Evolutionary conservation across 2,888 invertebrate species (phyloP), one percentile per base, ranked within the genome.

Genomic region (Meghimatium bilineatum): DNA sequence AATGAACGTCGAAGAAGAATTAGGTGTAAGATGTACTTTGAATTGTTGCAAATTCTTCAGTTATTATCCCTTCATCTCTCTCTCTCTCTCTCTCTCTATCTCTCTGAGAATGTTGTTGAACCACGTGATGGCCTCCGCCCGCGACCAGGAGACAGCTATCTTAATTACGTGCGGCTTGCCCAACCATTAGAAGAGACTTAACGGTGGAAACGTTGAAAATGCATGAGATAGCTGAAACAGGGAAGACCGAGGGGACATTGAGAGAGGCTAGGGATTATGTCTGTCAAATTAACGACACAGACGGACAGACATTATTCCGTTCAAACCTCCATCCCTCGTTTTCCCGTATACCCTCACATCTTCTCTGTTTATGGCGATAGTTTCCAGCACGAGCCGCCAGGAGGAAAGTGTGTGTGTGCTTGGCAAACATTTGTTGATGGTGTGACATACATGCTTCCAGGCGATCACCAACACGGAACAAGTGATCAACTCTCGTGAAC

Each of bases 101-200:
- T n/a, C 36, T 63, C 36, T 34, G 34, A 26, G 12, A 34, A 26
- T 20, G 34, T 56, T 49, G 44, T 29, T 26, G n/a, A 44, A 74
- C 14, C 49, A 32, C 32, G 26, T 12, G 44, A 74, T 49, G 74
- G 6, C 8, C 52, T 14, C 32, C 49, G 49, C 72, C 56, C 38
- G 60, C 63, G 63, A 38, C 63, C 77, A 63, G 49, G 44, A 81
- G 81, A 72, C 81, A 44, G 81, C 81, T 20, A 74, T 81, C 81
- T 81, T 81, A 81, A 81, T 81, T 81, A 81, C 81, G 74, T 26
- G 63, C 44, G 81, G 81, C 72, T 81, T 60, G 34, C 44, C 56
- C 72, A 63, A 81, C 72, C 72, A 81, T 81, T 81, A 81, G 72
- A 60, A 38, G 38, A 14, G 81, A 81, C 81, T 81, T 81, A 81